A percentile compares a stretch with the other conserved stretches of the same genome.
phyloP scores from a whole-genome alignment of 2,888 invertebrate species.

The Drosophila stalkeri region DNA sequence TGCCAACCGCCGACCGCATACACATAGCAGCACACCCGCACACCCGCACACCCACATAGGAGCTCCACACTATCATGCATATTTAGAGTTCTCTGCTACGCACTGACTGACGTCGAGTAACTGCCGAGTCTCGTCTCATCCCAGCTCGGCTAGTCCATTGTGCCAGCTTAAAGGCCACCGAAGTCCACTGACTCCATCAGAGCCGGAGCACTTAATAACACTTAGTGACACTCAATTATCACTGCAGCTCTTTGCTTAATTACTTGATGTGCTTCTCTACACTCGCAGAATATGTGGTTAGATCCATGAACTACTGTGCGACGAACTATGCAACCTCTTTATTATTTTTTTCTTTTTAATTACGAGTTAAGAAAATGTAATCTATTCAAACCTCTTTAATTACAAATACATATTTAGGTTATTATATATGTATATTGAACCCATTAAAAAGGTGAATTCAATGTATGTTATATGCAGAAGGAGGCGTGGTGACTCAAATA shows the following conservation, averaged over 20 bases:
- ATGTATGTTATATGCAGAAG: no score
- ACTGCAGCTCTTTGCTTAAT: conserved; percentile 68
- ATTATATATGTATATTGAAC: no score
- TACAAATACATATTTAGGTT: no score
- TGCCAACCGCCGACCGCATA: conserved; percentile 65
- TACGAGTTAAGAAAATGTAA: no score
- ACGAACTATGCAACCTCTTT: background rate
- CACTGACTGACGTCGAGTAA: conserved; percentile 31
- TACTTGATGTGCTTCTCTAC: conserved; percentile 57
- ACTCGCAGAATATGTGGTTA: conserved; percentile 33
- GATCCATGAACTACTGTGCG: background rate
- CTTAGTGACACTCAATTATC: conserved; percentile 80
- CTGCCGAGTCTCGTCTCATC: conserved; percentile 29
- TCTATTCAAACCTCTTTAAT: no score
- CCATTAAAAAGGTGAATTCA: no score
- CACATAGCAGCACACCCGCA: conserved; percentile 33
- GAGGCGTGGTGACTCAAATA: no score
- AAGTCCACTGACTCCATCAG: conserved; percentile 18
- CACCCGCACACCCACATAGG: conserved; percentile 25
- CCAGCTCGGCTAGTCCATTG: conserved; percentile 33
- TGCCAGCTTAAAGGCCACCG: conserved; percentile 46
- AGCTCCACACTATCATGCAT: conserved; percentile 20
- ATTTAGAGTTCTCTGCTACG: conserved; percentile 45
- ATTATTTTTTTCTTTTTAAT: no score
- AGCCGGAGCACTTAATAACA: conserved; percentile 70